phyloP scores from a whole-genome alignment of 2,888 invertebrate species.

The Bruchidius siliquastri region DNA sequence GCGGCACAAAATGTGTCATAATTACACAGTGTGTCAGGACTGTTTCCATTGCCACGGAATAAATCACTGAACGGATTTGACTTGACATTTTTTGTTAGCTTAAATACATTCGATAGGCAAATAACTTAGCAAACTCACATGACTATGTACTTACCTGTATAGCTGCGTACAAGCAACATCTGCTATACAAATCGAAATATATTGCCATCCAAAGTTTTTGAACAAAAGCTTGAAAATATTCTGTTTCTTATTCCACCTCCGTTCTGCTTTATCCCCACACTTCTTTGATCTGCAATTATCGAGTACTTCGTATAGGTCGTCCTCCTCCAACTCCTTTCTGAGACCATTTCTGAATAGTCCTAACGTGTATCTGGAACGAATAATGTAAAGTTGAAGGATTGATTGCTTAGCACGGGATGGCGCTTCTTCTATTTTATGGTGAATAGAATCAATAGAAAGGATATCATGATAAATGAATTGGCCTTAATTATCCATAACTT shows the following conservation, averaged over 20 bases:
- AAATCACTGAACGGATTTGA: too few relatives aligned
- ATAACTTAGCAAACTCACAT: too few relatives aligned
- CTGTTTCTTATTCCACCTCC: slow-evolving; percentile 26
- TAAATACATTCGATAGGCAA: too few relatives aligned
- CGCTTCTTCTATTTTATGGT: too few relatives aligned
- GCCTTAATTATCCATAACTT: too few relatives aligned
- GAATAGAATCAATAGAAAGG: too few relatives aligned
- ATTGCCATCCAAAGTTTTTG: slow-evolving; percentile 6
- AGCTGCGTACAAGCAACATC: slow-evolving; percentile 9
- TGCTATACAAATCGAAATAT: slow-evolving; percentile 8
- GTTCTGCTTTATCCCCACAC: slow-evolving; percentile 30
- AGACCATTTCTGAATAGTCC: slow-evolving; percentile 62
- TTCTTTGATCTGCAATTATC: slow-evolving; percentile 36
- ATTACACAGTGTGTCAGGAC: too few relatives aligned
- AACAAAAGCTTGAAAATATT: slow-evolving; percentile 7
- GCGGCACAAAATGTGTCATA: too few relatives aligned
- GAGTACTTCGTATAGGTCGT: slow-evolving; percentile 55
- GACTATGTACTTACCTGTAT: slow-evolving; percentile 8
- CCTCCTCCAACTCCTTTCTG: slow-evolving; percentile 57
- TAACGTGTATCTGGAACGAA: slow-evolving; percentile 57
- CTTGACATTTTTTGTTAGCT: too few relatives aligned
- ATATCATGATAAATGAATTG: too few relatives aligned
- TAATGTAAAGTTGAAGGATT: slow-evolving; percentile 6
- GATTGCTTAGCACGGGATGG: too few relatives aligned
- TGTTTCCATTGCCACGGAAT: too few relatives aligned